Evolutionary conservation across 2,797 vertebrate species (phyloP).

Genomic region (Molossus molossus): DNA sequence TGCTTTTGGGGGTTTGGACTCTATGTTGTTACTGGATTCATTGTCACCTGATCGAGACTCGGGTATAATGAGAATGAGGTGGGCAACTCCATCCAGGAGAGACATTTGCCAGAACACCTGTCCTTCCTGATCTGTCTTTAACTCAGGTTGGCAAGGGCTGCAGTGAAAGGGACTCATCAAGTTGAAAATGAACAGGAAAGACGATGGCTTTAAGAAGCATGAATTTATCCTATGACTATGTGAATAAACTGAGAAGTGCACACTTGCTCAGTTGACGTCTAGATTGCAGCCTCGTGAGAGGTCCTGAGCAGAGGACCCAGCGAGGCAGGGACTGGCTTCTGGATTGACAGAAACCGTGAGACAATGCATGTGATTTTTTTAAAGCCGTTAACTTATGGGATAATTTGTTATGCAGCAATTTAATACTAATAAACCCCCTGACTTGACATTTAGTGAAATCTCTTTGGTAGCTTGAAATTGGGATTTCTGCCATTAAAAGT

Average conservation of each 20-base stretch:
- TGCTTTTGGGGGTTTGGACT: not conserved
- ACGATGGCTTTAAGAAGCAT: not conserved
- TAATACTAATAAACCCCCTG: not conserved
- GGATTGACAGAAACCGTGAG: not conserved
- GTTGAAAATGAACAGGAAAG: not conserved
- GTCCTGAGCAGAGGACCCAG: not conserved
- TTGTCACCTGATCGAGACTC: not conserved
- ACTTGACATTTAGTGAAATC: not conserved
- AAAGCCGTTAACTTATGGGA: not conserved
- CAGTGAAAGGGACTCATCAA: not conserved
- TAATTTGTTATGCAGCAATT: not conserved
- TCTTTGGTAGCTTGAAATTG: conserved; percentile 11
- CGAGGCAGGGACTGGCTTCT: not conserved
- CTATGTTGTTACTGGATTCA: not conserved
- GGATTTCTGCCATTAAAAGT: conserved; percentile 38
- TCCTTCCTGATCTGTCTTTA: not conserved
- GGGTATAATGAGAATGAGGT: not conserved
- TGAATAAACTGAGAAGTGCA: not conserved
- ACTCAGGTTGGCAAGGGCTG: not conserved
- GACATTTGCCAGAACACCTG: not conserved
- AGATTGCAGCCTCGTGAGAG: not conserved
- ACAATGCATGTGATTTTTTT: not conserved
- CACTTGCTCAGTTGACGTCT: not conserved
- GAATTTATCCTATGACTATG: not conserved
- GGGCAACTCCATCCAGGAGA: not conserved